A percentile compares a stretch with the other conserved stretches of the same genome.
Conservation (phyloP, 2,113 vertebrate species). For the Pterocles burchelli region DNA sequence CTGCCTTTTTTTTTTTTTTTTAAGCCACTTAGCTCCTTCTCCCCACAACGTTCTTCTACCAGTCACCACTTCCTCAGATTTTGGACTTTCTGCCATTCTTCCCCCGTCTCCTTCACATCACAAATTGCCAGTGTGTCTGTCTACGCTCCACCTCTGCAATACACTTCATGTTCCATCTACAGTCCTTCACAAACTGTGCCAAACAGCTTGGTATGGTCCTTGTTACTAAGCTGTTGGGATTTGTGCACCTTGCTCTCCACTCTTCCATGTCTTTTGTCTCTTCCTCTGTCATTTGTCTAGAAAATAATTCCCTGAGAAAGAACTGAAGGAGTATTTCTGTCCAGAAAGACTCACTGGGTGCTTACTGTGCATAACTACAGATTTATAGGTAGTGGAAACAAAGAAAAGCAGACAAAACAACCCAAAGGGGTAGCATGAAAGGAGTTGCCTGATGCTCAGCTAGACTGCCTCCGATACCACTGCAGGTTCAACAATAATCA, state of each 20-base stretch:
- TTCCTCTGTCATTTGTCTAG: neutral
- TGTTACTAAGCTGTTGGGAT: neutral
- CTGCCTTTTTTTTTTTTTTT: too few relatives aligned
- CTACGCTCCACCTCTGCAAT: neutral
- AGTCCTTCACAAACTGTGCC: neutral
- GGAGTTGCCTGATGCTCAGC: neutral
- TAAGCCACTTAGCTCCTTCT: neutral
- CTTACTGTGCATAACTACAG: neutral
- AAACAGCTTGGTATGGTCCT: neutral
- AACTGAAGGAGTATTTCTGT: neutral
- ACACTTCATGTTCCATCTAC: neutral
- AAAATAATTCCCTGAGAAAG: neutral
- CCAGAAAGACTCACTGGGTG: neutral
- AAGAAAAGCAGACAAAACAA: neutral
- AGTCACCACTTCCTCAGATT: neutral
- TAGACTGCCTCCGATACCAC: neutral
- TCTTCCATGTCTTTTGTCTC: neutral
- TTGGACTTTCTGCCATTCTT: neutral
- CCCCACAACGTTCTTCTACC: accelerated
- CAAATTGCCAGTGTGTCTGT: neutral
- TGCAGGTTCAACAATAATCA: neutral
- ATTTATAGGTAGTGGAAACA: neutral
- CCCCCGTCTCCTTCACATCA: neutral
- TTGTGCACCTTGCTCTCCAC: neutral
- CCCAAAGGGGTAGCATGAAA: neutral